These are phyloP conservation scores for Lampris incognitus DNA, from an alignment of 2,113 vertebrate genomes.

Conservation along the genomic window DNA sequence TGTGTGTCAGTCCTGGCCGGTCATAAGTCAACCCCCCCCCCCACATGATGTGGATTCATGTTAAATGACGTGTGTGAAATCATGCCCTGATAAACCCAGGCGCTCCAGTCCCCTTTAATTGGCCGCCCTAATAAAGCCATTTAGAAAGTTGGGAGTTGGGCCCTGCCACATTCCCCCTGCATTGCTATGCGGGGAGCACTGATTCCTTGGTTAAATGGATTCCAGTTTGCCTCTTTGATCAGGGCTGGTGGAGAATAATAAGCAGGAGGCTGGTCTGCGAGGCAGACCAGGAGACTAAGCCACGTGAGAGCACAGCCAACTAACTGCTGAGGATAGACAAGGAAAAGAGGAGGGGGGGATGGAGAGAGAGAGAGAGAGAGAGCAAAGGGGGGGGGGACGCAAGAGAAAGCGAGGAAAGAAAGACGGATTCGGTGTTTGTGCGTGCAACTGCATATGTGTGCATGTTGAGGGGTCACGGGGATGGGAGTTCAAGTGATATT, in stretches of 20 bases:
- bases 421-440: background rate
- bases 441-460: conserved; percentile 12
- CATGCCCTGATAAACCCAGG: conserved; percentile 41
- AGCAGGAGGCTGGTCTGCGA: conserved; percentile 72
- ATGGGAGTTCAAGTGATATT: too few species aligned
- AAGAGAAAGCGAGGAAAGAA: conserved; percentile 33
- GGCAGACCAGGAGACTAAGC: conserved; percentile 69
- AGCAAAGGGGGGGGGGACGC: background rate
- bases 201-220: conserved; percentile 79
- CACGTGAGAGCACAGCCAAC: conserved; percentile 63
- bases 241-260: conserved; percentile 79
- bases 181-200: conserved; percentile 56
- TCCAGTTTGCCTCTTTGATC: conserved; percentile 82
- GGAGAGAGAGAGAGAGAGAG: background rate
- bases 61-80: conserved; percentile 65
- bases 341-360: background rate
- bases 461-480: background rate
- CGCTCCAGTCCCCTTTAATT: conserved; percentile 59
- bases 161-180: conserved; percentile 54
- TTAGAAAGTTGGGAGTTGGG: conserved; percentile 59
- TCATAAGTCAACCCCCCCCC: conserved; percentile 16
- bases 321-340: conserved; percentile 56
- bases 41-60: conserved; percentile 42
- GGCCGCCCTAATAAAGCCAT: conserved; percentile 60
- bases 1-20: conserved; percentile 15